These are phyloP conservation scores for Apodemus sylvaticus DNA, from an alignment of 2,113 vertebrate species.

Conservation along the genomic window DNA sequence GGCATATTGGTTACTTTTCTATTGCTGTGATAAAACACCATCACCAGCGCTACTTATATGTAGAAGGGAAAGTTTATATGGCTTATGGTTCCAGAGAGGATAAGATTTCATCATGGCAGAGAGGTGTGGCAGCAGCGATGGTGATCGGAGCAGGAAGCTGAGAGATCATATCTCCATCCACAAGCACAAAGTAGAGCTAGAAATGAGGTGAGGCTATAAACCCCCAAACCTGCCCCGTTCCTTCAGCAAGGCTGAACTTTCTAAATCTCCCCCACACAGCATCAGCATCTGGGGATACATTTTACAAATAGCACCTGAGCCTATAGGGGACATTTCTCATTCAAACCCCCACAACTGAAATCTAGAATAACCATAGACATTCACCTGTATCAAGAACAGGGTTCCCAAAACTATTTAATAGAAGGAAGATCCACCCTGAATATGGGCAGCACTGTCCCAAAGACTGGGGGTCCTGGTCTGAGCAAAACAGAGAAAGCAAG, in stretches of 20 bases:
- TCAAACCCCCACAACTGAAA: neutral
- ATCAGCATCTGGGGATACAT: too few species aligned
- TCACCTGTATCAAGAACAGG: neutral
- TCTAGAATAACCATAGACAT: neutral
- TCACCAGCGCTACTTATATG: too few species aligned
- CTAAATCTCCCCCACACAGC: neutral
- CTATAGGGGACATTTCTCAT: neutral
- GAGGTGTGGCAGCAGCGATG: neutral
- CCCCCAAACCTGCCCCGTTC: neutral
- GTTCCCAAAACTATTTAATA: neutral
- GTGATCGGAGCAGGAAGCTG: neutral
- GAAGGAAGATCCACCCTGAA: neutral
- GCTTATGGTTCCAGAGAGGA: neutral
- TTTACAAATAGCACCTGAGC: neutral
- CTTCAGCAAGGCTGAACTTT: neutral
- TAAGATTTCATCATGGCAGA: neutral
- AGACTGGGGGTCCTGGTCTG: neutral
- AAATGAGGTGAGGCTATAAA: too few species aligned
- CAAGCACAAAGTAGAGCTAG: neutral
- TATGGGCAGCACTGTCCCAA: neutral
- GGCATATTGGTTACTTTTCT: neutral
- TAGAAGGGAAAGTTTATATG: too few species aligned
- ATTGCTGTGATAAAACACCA: neutral
- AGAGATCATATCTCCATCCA: neutral
- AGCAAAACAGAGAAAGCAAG: neutral